These are phyloP conservation scores for Ctenicera cuprea DNA, from an alignment of 2,888 invertebrate species.

Conservation along the genomic window DNA sequence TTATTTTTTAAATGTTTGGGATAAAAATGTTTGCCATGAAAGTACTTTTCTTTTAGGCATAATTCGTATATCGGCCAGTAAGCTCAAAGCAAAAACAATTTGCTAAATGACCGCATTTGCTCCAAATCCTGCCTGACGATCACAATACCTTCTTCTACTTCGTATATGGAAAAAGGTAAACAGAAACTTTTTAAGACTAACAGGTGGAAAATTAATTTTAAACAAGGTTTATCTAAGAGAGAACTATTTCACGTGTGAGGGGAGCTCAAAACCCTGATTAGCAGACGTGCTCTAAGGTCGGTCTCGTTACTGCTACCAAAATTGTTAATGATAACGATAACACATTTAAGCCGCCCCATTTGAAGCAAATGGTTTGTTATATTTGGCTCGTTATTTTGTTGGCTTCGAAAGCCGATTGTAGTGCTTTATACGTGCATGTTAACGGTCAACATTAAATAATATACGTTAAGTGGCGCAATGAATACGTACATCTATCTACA, in stretches of 20 bases:
- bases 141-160: too few relatives aligned
- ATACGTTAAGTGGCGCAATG: neutral
- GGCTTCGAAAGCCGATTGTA: neutral
- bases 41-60: too few relatives aligned
- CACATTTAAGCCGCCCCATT: conserved; percentile 17
- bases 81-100: too few relatives aligned
- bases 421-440: neutral
- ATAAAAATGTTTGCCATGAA: too few relatives aligned
- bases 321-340: conserved; percentile 23
- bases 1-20: too few relatives aligned
- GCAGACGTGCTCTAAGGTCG: neutral
- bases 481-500: too few relatives aligned
- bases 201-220: neutral
- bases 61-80: too few relatives aligned
- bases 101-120: too few relatives aligned
- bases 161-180: too few relatives aligned
- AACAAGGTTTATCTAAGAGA: neutral
- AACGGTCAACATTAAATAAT: neutral
- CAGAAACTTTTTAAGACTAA: neutral
- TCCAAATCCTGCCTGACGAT: too few relatives aligned
- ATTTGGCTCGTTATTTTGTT: neutral
- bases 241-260: neutral
- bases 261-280: neutral
- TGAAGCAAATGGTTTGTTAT: conserved; percentile 9
- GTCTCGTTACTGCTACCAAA: conserved; percentile 16